phyloP scores from a whole-genome alignment of 2,113 vertebrate species.

The Bos taurus region ARS-UCD2.0 NC_037343.1:41625001-41625500 shows the following conservation, averaged over 20 bases:
- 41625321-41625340: constrained; percentile 22
- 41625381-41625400: background rate
- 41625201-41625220: background rate
- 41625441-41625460: fast-evolving
- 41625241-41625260: background rate
- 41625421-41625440: background rate
- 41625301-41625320: background rate
- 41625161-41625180: constrained; percentile 62
- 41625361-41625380: constrained; percentile 19
- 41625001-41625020: background rate
- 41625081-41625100: background rate
- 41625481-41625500: background rate
- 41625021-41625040: background rate
- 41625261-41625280: background rate
- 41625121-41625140: constrained; percentile 45
- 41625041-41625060: background rate
- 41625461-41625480: background rate
- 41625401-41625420: background rate
- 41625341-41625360: constrained; percentile 50
- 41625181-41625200: background rate
- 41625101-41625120: background rate
- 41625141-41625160: constrained; percentile 20
- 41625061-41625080: background rate
- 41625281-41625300: background rate
- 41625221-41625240: background rate